Percentiles rank a stretch among this genome's conserved stretches.
These are phyloP conservation scores for Eidolon helvum DNA, from an alignment of 2,113 vertebrate genomes.

Conservation along the genomic window DNA sequence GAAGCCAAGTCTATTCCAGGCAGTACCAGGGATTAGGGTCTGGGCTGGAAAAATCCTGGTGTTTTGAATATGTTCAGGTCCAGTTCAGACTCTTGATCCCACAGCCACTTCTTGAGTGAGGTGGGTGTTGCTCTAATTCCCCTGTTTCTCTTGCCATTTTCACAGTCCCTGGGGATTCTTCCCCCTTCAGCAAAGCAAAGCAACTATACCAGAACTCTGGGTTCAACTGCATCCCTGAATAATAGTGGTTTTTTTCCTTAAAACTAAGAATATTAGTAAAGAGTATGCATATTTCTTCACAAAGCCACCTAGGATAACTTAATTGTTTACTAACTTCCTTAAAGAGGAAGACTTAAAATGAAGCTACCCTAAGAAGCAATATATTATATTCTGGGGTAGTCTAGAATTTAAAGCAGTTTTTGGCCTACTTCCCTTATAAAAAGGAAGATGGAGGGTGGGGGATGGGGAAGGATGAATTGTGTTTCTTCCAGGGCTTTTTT, in stretches of 20 bases:
- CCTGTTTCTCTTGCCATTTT: constrained; percentile 78
- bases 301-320: constrained; percentile 10
- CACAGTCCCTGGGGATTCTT: constrained; percentile 71
- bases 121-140: constrained; percentile 81
- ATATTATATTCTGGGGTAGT: constrained; percentile 55
- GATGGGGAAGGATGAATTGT: neutral
- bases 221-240: constrained; percentile 64
- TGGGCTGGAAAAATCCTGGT: constrained; percentile 78
- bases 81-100: constrained; percentile 81
- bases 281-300: constrained; percentile 63
- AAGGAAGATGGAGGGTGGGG: constrained; percentile 26
- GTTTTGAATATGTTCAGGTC: constrained; percentile 79
- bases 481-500: constrained; percentile 26
- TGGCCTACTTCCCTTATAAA: neutral
- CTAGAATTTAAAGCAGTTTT: constrained; percentile 41
- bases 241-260: constrained; percentile 69
- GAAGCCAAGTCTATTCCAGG: constrained; percentile 79
- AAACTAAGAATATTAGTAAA: constrained; percentile 58
- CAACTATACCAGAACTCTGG: constrained; percentile 68
- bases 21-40: constrained; percentile 80
- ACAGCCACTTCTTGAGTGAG: constrained; percentile 81
- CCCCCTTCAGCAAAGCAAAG: constrained; percentile 67
- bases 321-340: constrained; percentile 41
- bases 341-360: constrained; percentile 43
- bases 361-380: constrained; percentile 55